These are phyloP conservation scores for Tympanoctomys barrerae DNA, from an alignment of 2,797 vertebrate genomes.

Conservation along the genomic window DNA sequence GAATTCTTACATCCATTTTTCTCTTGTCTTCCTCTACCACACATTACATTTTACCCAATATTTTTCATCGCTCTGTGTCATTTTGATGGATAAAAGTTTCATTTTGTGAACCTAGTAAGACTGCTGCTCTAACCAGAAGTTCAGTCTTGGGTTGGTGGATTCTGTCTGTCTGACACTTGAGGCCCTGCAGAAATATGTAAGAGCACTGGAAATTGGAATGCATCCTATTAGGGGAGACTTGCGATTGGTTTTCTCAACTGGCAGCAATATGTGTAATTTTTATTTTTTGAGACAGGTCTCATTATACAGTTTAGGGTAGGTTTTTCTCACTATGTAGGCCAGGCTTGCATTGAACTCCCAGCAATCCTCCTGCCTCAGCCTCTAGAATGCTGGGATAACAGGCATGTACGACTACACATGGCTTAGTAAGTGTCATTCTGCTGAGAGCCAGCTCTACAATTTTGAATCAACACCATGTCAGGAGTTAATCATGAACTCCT, in stretches of 20 bases:
- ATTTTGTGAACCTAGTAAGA: neutral
- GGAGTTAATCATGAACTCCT: neutral
- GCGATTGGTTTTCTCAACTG: constrained; percentile 18
- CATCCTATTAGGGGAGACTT: neutral
- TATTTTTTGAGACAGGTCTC: neutral
- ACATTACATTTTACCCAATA: neutral
- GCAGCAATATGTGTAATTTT: neutral
- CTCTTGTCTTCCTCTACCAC: neutral
- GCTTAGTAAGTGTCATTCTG: neutral
- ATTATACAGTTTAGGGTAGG: neutral
- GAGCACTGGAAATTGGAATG: constrained; percentile 31
- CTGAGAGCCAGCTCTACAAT: neutral
- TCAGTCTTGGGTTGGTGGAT: neutral
- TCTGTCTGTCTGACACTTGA: constrained; percentile 19
- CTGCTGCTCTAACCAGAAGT: neutral
- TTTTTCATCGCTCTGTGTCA: neutral
- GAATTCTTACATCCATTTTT: neutral
- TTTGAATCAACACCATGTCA: neutral
- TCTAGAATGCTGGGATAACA: neutral
- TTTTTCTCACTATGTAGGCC: neutral
- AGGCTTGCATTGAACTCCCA: neutral
- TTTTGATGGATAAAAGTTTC: neutral
- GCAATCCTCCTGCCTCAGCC: neutral
- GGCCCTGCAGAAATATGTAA: neutral
- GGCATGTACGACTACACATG: neutral